A percentile compares a stretch with the other conserved stretches of the same genome.
phyloP scores from a whole-genome alignment of 1,140 invertebrate species.

The Saxidomus purpurata region DNA sequence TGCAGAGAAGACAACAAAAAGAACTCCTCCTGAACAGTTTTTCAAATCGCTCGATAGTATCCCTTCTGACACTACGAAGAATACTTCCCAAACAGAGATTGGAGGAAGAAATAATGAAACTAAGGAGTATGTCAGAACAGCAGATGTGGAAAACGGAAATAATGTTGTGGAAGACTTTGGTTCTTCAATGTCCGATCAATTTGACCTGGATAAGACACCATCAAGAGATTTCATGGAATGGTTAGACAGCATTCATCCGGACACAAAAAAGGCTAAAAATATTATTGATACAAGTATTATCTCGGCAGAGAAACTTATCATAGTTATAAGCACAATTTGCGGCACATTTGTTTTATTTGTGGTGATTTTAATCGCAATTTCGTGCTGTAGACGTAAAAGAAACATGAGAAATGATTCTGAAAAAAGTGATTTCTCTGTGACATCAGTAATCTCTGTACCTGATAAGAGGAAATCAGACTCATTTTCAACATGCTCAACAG shows the following conservation, averaged over 20 bases:
- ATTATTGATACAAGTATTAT: constrained; percentile 21
- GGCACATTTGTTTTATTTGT: constrained; percentile 31
- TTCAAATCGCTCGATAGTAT: not conserved
- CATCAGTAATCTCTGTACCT: not conserved
- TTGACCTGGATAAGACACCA: constrained; percentile 10
- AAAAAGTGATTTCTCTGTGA: not conserved
- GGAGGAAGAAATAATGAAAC: not conserved
- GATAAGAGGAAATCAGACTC: not conserved
- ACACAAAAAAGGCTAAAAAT: not conserved
- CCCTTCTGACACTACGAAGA: not conserved
- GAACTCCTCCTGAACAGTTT: not conserved
- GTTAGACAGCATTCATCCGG: constrained; percentile 32
- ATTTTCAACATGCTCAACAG: not conserved
- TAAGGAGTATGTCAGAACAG: not conserved
- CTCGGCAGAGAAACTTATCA: constrained; percentile 20
- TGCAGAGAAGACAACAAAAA: not conserved
- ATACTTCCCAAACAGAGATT: not conserved
- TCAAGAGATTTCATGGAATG: constrained; percentile 20
- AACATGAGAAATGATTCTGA: constrained; percentile 19
- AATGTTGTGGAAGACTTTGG: no score
- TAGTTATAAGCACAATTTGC: constrained; percentile 27
- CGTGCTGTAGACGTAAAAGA: constrained; percentile 7
- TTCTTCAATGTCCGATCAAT: not conserved
- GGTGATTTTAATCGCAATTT: constrained; percentile 8
- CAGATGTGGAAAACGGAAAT: not conserved